Base-by-base conservation (phyloP, 1,140 invertebrate species). In the Lordiphosa collinella region DNA sequence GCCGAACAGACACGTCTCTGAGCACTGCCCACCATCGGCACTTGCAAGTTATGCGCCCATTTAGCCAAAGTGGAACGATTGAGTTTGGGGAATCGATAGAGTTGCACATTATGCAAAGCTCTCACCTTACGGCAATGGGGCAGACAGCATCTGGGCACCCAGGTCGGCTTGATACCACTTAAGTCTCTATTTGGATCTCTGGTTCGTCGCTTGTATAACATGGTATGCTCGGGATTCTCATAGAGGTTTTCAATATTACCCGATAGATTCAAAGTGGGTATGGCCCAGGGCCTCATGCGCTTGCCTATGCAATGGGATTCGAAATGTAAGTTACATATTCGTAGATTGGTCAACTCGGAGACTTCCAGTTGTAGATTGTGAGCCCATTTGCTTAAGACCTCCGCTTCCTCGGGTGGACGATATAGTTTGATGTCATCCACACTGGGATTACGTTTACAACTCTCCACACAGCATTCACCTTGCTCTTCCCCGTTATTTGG, bases 241-340 rank as follows among this genome's bases (percentile, higher is more conserved):
- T 70, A 88, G 9, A 88, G 60, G 57, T 88, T 78, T 31, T 88
- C 86, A 9, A 86, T 66, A 9, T 73, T 88, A 2, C 41, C 63
- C 1, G 69, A 70, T 14, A 88, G 58, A 62, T 88, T 88, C 2
- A 88, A 51, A 1, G 86, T 88, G 14, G 86, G 86, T 55, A 88
- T 80, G n/a, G 86, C 80, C 86, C 86, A 88, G 0, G 68, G 62
- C 0, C 79, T 58, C 80, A 88, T 84, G 0, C 86, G 69, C 36
- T 88, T 88, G 35, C 86, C 86, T 35, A 88, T 88, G 68, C 86
- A 88, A 16, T 84, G 70, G 2, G 82, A 49, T 22, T 88, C 86
- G 35, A 88, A 88, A 43, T 88, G 86, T 10, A 88, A 58, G 56
- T 88, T 88, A 29, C 86, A 88, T 22, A 88, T 88, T 3, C 74